phyloP scores from a whole-genome alignment of 2,888 invertebrate genomes.

The Operophtera brumata region DNA sequence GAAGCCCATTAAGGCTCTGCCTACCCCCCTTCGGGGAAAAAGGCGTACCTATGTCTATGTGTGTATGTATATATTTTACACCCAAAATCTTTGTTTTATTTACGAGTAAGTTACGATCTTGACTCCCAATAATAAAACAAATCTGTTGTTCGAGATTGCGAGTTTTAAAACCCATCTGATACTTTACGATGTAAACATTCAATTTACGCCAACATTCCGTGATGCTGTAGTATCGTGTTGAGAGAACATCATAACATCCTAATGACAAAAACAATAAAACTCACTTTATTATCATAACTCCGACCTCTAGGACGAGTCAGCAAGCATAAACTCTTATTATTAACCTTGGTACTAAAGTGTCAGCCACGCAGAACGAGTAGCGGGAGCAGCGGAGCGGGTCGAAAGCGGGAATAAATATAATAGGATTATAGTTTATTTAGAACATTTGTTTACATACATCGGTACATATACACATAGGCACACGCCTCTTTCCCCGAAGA shows the following conservation, averaged over 20 bases:
- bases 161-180: background rate
- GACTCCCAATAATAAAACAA: background rate
- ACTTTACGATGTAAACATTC: background rate
- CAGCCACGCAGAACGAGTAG: background rate
- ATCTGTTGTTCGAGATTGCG: background rate
- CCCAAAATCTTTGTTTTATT: background rate
- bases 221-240: slow-evolving; percentile 12
- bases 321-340: slow-evolving; percentile 30
- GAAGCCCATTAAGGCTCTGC: too few relatives aligned
- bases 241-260: slow-evolving; percentile 28
- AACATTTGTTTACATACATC: too few relatives aligned
- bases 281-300: slow-evolving; percentile 30
- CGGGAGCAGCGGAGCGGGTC: background rate
- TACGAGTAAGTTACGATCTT: background rate
- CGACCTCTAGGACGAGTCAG: slow-evolving; percentile 26
- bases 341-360: slow-evolving; percentile 15
- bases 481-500: too few relatives aligned
- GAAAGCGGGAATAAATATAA: background rate
- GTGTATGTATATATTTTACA: background rate
- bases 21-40: too few relatives aligned
- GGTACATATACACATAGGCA: too few relatives aligned
- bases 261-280: slow-evolving; percentile 30
- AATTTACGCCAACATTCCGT: slow-evolving; percentile 15
- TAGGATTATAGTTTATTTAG: too few relatives aligned
- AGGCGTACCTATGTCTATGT: too few relatives aligned